These are phyloP conservation scores for Henricia sp. DNA, from an alignment of 53 echinoderm and acorn worm species.

Conservation along the genomic window DNA sequence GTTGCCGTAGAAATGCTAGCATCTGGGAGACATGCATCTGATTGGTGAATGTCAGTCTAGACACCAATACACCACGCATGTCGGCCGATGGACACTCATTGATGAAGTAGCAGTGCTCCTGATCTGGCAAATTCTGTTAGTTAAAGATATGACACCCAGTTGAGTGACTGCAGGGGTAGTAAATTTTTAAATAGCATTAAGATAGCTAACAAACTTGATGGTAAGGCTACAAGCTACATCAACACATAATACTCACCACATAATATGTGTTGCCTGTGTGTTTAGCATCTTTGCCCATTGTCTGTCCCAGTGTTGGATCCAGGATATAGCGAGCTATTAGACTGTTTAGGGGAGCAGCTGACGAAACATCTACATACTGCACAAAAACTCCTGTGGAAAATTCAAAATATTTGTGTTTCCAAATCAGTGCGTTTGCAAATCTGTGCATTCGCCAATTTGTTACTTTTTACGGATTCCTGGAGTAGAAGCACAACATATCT, in stretches of 20 bases:
- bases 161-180: too few relatives aligned
- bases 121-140: constrained; percentile 79
- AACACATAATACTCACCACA: constrained; percentile 92
- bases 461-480: too few relatives aligned
- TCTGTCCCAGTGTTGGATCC: constrained; percentile 72
- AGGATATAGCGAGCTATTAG: constrained; percentile 89
- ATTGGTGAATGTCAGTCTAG: constrained; percentile 79
- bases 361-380: constrained; percentile 68
- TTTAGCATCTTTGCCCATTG: constrained; percentile 56
- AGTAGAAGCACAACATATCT: too few relatives aligned
- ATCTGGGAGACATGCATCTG: constrained; percentile 80
- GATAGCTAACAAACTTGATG: too few relatives aligned
- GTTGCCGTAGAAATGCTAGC: constrained; percentile 74
- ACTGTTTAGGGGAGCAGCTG: constrained; percentile 82
- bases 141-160: not conserved
- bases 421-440: too few relatives aligned
- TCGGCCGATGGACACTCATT: constrained; percentile 74
- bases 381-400: constrained; percentile 70
- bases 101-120: constrained; percentile 95
- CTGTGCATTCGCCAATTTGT: too few relatives aligned
- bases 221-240: too few relatives aligned
- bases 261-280: constrained; percentile 71
- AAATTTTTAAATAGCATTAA: not conserved
- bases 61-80: constrained; percentile 88
- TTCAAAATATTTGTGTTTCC: too few relatives aligned